Evolutionary conservation across 2,888 invertebrate genomes (phyloP).

Genomic region (Epinotia nisella): DNA sequence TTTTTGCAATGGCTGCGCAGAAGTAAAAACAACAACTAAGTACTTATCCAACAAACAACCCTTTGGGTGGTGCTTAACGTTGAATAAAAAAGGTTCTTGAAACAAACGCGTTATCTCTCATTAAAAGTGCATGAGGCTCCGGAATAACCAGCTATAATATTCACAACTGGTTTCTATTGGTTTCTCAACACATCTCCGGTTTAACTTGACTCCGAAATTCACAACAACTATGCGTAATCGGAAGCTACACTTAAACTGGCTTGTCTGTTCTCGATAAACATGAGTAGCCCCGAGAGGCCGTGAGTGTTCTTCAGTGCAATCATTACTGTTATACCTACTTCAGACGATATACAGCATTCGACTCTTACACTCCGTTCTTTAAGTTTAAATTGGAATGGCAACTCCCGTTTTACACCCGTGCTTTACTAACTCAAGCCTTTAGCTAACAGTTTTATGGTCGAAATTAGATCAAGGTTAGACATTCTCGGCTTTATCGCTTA

Average conservation of each 20-base stretch:
- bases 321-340: constrained; percentile 30
- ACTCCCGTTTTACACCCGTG: not conserved
- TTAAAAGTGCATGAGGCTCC: constrained; percentile 21
- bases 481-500: not conserved
- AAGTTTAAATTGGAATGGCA: not conserved
- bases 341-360: not conserved
- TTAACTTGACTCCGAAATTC: not conserved
- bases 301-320: constrained; percentile 36
- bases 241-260: not conserved
- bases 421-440: constrained; percentile 16
- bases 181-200: not conserved
- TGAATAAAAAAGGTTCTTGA: constrained; percentile 4
- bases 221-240: not conserved
- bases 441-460: constrained; percentile 7
- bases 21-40: too few relatives aligned
- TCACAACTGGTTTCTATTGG: not conserved
- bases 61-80: not conserved
- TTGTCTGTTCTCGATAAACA: not conserved
- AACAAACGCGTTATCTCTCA: constrained; percentile 15
- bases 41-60: not conserved
- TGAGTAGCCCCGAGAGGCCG: not conserved
- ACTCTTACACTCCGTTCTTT: not conserved
- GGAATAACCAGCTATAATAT: not conserved
- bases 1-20: not conserved
- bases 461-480: constrained; percentile 2